Evolutionary conservation across 2,888 invertebrate genomes (phyloP).

Genomic region (Mesodorylaimus sp.): DNA sequence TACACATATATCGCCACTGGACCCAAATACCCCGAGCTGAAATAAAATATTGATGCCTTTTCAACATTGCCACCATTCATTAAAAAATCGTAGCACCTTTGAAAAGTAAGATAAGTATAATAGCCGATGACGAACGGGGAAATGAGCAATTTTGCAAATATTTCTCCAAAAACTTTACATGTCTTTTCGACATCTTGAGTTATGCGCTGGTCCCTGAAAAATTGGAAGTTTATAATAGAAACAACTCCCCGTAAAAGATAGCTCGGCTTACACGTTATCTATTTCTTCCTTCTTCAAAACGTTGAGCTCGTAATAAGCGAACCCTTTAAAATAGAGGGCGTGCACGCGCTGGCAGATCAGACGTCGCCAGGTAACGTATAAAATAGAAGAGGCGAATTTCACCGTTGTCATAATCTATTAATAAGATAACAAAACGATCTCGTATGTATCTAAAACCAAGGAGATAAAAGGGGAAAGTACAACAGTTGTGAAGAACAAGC

Average conservation of each 20-base stretch:
- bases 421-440: conserved; percentile 12
- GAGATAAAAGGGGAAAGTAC: conserved; percentile 12
- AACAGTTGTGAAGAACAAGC: conserved; percentile 11
- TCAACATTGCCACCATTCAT: neutral
- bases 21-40: conserved; percentile 40
- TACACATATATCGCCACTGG: conserved; percentile 38
- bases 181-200: conserved; percentile 40
- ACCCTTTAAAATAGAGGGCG: conserved; percentile 36
- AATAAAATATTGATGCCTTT: too few species aligned
- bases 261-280: conserved; percentile 42
- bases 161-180: conserved; percentile 34
- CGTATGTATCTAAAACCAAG: too few species aligned
- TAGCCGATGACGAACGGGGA: conserved; percentile 40
- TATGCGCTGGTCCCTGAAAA: conserved; percentile 39
- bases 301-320: conserved; percentile 39
- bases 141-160: conserved; percentile 33
- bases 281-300: conserved; percentile 30
- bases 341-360: conserved; percentile 36
- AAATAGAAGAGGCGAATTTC: conserved; percentile 33
- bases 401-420: conserved; percentile 35
- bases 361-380: conserved; percentile 38
- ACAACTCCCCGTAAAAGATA: too few species aligned
- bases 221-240: too few species aligned
- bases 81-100: conserved; percentile 24
- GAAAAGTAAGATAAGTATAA: conserved; percentile 39